These are phyloP conservation scores for Aphodius sticticus DNA, from an alignment of 2,888 invertebrate genomes.

Conservation along the genomic window DNA sequence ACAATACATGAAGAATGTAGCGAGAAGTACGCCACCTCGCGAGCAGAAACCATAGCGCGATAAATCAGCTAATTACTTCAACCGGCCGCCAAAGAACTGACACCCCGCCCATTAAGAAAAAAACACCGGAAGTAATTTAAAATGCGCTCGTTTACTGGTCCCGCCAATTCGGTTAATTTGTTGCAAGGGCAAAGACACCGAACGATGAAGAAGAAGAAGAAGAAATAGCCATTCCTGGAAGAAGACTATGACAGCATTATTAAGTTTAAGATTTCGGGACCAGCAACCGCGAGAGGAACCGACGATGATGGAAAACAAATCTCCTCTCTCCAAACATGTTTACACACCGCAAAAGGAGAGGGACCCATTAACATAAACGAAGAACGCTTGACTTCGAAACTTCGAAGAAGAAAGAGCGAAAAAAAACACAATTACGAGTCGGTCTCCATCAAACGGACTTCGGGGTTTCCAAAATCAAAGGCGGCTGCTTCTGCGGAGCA, in stretches of 20 bases:
- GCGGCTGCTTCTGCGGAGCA: background rate
- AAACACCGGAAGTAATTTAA: background rate
- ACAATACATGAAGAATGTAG: background rate
- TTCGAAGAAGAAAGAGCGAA: background rate
- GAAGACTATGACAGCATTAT: background rate
- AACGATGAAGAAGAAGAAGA: background rate
- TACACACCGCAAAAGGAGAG: background rate
- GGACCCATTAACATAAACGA: constrained; percentile 4
- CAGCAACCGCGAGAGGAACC: background rate
- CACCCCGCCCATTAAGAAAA: background rate
- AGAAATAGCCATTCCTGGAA: background rate
- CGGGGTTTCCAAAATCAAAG: background rate
- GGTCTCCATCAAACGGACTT: background rate
- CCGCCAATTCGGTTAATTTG: background rate
- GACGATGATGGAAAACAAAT: background rate
- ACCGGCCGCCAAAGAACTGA: background rate
- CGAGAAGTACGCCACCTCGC: background rate
- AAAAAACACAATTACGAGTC: background rate
- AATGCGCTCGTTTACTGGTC: constrained; percentile 4
- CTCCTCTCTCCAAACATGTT: background rate
- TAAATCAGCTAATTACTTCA: constrained; percentile 4
- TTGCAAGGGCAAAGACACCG: background rate
- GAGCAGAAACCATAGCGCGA: background rate
- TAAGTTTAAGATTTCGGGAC: background rate
- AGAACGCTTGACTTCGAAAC: background rate